Evolutionary conservation across 2,888 invertebrate species (phyloP), one percentile per base, ranked within the genome.

Genomic region (Hypselothyrea guttata): DNA sequence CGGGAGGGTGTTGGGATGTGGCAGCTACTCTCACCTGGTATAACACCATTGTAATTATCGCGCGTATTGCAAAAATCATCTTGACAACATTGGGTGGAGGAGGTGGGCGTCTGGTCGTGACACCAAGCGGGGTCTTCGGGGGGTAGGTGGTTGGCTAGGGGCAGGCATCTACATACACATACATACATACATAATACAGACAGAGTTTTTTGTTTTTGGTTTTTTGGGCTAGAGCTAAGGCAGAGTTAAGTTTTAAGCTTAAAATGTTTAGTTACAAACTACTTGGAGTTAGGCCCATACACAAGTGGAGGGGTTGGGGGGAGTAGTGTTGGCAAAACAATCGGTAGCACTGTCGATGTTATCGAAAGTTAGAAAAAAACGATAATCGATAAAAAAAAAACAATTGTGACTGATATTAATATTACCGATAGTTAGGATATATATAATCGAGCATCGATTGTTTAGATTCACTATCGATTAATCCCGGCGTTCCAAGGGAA

Each of bases 11-110:
- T 54, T 47, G 41, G 31, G 55, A 28, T 12, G 42, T 49, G 11
- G 41, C 9, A 66, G 84, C 79, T 63, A 60, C 72, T 86, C 89
- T 90, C 89, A 89, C 89, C 89, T 89, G 89, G 85, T 87, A 87
- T 70, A 47, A 65, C 69, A 75, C 87, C 86, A 59, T 81, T 77
- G 75, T 87, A 86, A 86, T 84, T 89, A 58, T 63, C 71, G 65
- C 89, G 94, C 63, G 88, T 95, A 93, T 95, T 95, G 92, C 91
- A 93, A 92, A 94, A 94, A 89, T 91, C 91, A 85, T 91, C 88
- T 61, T 90, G 89, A 91, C 94, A 95, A 93, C 94, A 95, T 75
- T 86, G 69, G 68, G 88, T 78, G 68, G 84, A 76, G 71, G 84
- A 79, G 62, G 65, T 77, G 47, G 84, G 73, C 68, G 88, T 87